Evolutionary conservation across 2,113 vertebrate species (phyloP).

Genomic region (Acrocephalus arundinaceus): DNA sequence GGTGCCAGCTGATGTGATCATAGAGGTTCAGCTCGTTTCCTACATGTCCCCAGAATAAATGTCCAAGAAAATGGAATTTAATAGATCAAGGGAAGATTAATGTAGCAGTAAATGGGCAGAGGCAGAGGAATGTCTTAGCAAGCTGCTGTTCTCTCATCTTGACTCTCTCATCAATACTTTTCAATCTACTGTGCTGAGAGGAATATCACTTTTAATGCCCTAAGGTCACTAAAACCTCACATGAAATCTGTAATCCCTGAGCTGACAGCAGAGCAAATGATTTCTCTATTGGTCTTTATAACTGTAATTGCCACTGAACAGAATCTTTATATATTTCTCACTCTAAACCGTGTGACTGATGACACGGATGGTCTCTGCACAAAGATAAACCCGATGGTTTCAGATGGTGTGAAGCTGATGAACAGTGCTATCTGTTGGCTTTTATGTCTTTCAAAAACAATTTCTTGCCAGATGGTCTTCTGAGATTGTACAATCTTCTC

Average conservation of each 20-base stretch:
- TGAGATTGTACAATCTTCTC: constrained; percentile 1
- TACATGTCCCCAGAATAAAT: constrained; percentile 5
- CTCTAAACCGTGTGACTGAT: constrained; percentile 30
- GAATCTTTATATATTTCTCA: constrained; percentile 43
- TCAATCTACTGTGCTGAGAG: constrained; percentile 52
- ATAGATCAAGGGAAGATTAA: constrained; percentile 67
- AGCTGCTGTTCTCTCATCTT: constrained; percentile 33
- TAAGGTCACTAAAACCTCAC: constrained; percentile 25
- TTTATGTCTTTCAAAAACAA: constrained; percentile 30
- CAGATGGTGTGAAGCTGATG: constrained; percentile 7
- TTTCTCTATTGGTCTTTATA: constrained; percentile 68
- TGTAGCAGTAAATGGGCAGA: constrained; percentile 60
- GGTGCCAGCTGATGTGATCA: neutral
- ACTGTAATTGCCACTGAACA: constrained; percentile 54
- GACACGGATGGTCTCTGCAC: neutral
- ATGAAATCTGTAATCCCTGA: constrained; percentile 39
- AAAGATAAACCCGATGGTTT: neutral
- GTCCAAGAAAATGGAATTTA: constrained; percentile 32
- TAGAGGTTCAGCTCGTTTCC: neutral
- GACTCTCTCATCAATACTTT: constrained; percentile 69
- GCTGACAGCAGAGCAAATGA: constrained; percentile 47
- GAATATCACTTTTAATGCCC: constrained; percentile 38
- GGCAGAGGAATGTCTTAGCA: constrained; percentile 44
- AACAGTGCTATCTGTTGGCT: neutral
- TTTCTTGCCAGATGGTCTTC: constrained; percentile 26